phyloP scores from a whole-genome alignment of 2,797 vertebrate genomes.

The Arrhamphus sclerolepis region DNA sequence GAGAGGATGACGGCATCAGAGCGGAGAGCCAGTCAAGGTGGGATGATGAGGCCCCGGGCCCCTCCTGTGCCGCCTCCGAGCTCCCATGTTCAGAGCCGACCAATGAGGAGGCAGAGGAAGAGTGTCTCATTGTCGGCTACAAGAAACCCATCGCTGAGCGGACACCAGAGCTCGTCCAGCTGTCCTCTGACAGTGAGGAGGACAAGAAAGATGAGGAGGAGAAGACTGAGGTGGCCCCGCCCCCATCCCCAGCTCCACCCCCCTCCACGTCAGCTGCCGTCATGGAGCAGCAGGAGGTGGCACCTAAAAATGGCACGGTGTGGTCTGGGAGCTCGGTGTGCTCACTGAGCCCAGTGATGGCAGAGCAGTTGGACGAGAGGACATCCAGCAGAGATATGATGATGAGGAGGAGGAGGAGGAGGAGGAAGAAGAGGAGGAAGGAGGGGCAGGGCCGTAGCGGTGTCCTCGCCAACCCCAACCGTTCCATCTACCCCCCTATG shows the following conservation, averaged over 20 bases:
- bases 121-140: conserved; percentile 90
- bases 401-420: conserved; percentile 30
- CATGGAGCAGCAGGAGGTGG: conserved; percentile 11
- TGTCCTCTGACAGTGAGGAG: conserved; percentile 88
- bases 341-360: conserved; percentile 33
- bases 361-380: no score
- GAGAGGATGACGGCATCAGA: conserved; percentile 41
- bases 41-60: conserved; percentile 92
- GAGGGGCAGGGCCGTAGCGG: conserved; percentile 40
- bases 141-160: conserved; percentile 92
- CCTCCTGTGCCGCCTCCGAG: conserved; percentile 87
- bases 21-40: conserved; percentile 76
- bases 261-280: conserved; percentile 47
- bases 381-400: no score
- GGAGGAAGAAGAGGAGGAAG: neutral
- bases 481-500: conserved; percentile 56
- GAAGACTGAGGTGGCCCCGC: conserved; percentile 53
- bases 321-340: neutral
- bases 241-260: conserved; percentile 24
- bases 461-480: conserved; percentile 50
- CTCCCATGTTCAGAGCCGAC: no score
- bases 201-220: no score
- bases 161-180: conserved; percentile 90
- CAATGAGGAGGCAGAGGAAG: conserved; percentile 81
- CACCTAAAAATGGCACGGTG: neutral